A percentile compares a stretch with the other conserved stretches of the same genome.
phyloP scores from a whole-genome alignment of 1,140 invertebrate species.

The Eulimnadia texana region DNA sequence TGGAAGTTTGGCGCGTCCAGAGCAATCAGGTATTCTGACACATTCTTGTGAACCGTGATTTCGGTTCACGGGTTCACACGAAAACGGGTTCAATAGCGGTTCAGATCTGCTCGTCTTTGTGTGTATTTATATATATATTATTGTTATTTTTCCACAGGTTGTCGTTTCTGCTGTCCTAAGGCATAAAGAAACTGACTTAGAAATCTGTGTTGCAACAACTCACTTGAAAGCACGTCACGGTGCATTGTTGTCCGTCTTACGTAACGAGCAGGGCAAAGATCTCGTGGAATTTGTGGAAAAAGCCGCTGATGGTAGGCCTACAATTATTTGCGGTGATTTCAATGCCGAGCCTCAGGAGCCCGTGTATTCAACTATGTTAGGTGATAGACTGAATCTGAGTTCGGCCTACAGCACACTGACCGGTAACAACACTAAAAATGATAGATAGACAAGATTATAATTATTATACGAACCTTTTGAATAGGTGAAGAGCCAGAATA shows the following conservation, averaged over 20 bases:
- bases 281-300: conserved; percentile 43
- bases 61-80: no score
- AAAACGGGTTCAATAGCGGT: no score
- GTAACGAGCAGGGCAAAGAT: conserved; percentile 61
- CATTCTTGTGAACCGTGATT: no score
- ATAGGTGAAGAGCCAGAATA: conserved; percentile 45
- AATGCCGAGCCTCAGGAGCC: conserved; percentile 61
- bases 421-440: no score
- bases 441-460: no score
- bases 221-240: conserved; percentile 62
- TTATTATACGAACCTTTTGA: no score
- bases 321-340: conserved; percentile 60
- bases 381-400: conserved; percentile 23
- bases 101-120: no score
- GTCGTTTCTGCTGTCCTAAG: conserved; percentile 42
- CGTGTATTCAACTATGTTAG: conserved; percentile 44
- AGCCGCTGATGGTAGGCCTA: conserved; percentile 32
- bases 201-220: conserved; percentile 54
- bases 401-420: conserved; percentile 23
- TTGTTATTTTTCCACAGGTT: conserved; percentile 38
- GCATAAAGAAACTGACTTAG: conserved; percentile 35
- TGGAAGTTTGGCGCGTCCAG: conserved; percentile 52
- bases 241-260: conserved; percentile 46
- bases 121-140: no score
- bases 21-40: conserved; percentile 55